These are phyloP conservation scores for Microplitis mediator DNA, from an alignment of 1,140 invertebrate species.

Conservation along the genomic window DNA sequence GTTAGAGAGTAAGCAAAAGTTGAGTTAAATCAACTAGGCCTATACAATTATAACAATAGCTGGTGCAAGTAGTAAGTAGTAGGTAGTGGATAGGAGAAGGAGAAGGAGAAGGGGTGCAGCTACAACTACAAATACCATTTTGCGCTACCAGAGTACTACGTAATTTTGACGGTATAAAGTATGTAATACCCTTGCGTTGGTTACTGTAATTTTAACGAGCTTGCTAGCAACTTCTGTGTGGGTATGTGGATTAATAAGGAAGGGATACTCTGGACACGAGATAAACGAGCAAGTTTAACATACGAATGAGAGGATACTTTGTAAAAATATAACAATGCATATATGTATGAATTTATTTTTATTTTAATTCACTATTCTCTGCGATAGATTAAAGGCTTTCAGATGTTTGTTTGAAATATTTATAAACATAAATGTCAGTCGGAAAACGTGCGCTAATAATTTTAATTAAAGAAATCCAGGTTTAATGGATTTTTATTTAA, in stretches of 20 bases:
- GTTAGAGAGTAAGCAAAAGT: not conserved
- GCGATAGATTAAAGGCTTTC: not conserved
- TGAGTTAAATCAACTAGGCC: not conserved
- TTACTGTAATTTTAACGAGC: slow-evolving; percentile 11
- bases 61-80: not conserved
- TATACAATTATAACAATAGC: slow-evolving; percentile 9
- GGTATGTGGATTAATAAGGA: not conserved
- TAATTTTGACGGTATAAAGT: no score
- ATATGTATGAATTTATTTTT: not conserved
- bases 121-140: no score
- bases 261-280: not conserved
- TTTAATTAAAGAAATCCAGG: no score
- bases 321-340: not conserved
- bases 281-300: not conserved
- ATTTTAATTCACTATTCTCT: no score
- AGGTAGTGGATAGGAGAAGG: no score
- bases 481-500: no score
- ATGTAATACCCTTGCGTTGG: not conserved
- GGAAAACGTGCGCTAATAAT: no score
- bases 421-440: no score
- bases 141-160: not conserved
- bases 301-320: not conserved
- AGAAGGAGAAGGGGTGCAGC: no score
- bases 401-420: not conserved
- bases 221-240: not conserved